These are phyloP conservation scores for Drosophila parabipectinata DNA, from an alignment of 1,140 invertebrate genomes.

Conservation along the genomic window DNA sequence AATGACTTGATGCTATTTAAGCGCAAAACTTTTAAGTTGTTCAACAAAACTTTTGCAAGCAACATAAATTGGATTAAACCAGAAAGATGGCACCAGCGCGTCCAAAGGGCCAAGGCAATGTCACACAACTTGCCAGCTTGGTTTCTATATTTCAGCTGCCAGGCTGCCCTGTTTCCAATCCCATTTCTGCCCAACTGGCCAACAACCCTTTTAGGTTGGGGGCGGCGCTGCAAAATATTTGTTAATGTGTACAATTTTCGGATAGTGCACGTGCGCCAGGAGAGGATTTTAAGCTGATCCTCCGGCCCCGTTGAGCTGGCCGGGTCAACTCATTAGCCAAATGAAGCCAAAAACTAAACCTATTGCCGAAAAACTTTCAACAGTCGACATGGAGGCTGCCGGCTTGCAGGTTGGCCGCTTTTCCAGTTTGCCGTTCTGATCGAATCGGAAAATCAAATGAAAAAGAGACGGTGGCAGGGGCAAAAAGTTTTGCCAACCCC, in stretches of 20 bases:
- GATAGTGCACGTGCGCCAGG: slow-evolving; percentile 55
- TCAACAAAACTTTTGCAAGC: slow-evolving; percentile 66
- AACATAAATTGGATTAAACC: slow-evolving; percentile 83
- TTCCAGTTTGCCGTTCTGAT: not conserved
- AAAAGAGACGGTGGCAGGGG: slow-evolving; percentile 24
- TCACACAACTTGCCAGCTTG: slow-evolving; percentile 72
- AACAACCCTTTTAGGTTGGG: slow-evolving; percentile 18
- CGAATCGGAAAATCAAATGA: slow-evolving; percentile 65
- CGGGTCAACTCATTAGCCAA: slow-evolving; percentile 78
- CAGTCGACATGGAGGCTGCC: slow-evolving; percentile 30
- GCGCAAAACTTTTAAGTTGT: slow-evolving; percentile 79
- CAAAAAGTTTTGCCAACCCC: slow-evolving; percentile 60
- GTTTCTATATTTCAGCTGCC: slow-evolving; percentile 24
- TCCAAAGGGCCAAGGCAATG: slow-evolving; percentile 65
- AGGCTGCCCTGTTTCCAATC: slow-evolving; percentile 25
- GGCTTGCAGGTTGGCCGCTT: not conserved
- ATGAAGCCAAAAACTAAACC: slow-evolving; percentile 73
- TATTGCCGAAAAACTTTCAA: slow-evolving; percentile 64
- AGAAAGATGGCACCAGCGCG: slow-evolving; percentile 78
- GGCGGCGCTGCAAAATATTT: slow-evolving; percentile 36
- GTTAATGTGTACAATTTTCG: slow-evolving; percentile 55
- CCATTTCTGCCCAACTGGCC: slow-evolving; percentile 20
- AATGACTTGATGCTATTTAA: slow-evolving; percentile 79
- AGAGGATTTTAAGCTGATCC: slow-evolving; percentile 20
- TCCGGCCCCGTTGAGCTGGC: slow-evolving; percentile 5